Base-by-base conservation (phyloP, 1,140 invertebrate species). In the Caenorhabditis inopinata region DNA sequence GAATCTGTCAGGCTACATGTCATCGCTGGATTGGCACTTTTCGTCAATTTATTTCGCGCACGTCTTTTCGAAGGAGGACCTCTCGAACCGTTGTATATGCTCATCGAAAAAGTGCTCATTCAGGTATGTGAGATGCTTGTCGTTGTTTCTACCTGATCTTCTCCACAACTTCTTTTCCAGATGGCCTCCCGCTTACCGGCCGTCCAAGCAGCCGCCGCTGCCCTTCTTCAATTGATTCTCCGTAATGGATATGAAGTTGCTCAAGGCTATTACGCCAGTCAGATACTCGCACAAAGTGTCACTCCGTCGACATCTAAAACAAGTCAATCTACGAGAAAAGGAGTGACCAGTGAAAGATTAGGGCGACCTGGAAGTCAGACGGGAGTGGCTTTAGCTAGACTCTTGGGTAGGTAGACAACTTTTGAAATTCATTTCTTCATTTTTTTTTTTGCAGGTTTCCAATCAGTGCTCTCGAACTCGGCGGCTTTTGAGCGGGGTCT, bases 1-100 rank as follows among this genome's bases (percentile, higher is more conserved):
- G 95, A 97, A 89, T 92, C 91, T 12, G 89, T 97, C 27, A 93
- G 95, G 84, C 93, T 94, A 84, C 95, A 97, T 87, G 92, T 96
- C 3, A 96, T 97, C 89, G 94, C 94, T 11, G 93, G 94, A 0
- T 89, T 97, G 27, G 91, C 95, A 84, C 93, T 94, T 0, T 96
- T 96, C 85, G 93, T 97, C 38, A 95, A 95, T 89, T 94, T 96
- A 89, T 90, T 90, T 82, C 87, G 78, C 25, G 12, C 74, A 6
- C 42, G 82, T 42, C 83, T 86, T 23, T 86, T 86, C 35, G 78
- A 86, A n/a, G 58, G 53, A 47, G 85, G 85, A 11, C 85, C 85
- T 14, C 51, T 86, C 42, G 84, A 85, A 27, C 77, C 82, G 18
- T 49, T 86, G 23, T 85, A 86, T 21, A 42, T 79, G 23, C 42